Base-by-base conservation (phyloP, 2,113 vertebrate genomes). In the Canis aureus region DNA sequence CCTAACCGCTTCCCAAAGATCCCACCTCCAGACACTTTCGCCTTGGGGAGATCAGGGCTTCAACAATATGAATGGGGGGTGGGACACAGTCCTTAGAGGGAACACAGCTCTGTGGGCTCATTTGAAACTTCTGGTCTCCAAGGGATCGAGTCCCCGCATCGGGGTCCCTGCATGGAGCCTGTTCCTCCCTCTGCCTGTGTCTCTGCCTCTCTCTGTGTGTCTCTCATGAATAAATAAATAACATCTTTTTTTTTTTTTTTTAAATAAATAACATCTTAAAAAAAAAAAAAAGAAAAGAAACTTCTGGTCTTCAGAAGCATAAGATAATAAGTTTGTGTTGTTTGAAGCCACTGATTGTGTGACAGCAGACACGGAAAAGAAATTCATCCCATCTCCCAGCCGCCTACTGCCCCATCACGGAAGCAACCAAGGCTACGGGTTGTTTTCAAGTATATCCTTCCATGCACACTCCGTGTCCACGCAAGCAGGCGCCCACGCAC, bases 401-500 rank as follows among this genome's bases (percentile, higher is more conserved):
- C 11, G 35, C 32, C 11, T 57, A 15, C 78, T 57, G 27, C 76
- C n/a, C 76, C 60, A 60, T 25, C 5, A 51, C 25, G 4, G 78
- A 69, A 32, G 76, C 62, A 57, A 29, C 51, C 51, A 22, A 62
- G 38, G 29, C 22, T 32, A 60, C 8, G 17, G 13, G 51, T 17
- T 67, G 89, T 32, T 38, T n/a, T 32, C 38, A n/a, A 32, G 1
- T 4, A 29, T 22, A 17, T 12, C n/a, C 27, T 90, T 62, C 71
- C 73, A 19, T 1, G 23, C 20, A 3, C 20, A 9, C 22, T 10
- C 60, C 38, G 29, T 25, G 38, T 3, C 49, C 23, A 2, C 0
- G 17, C 23, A 38, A 6, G 25, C 66, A 35, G 0, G 23, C 4
- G 1, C 12, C 15, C 13, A 16, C 60, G 29, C 20, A 11, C 8